A percentile compares a stretch with the other conserved stretches of the same genome.
These are phyloP conservation scores for Grapholita molesta DNA, from an alignment of 1,140 invertebrate species.

Conservation along the genomic window DNA sequence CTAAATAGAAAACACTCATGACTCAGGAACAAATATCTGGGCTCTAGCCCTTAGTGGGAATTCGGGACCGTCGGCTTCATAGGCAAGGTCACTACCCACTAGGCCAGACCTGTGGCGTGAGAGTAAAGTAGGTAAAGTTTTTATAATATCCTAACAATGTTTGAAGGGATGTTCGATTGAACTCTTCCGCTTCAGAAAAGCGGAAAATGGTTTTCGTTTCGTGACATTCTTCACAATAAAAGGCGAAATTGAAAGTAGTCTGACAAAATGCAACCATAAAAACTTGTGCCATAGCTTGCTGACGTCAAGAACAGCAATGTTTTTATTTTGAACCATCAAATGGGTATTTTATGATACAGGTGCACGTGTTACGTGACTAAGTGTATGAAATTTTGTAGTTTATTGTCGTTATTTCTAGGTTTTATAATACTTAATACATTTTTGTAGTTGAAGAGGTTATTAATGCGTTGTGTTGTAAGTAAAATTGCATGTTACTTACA, in stretches of 20 bases:
- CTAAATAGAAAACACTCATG: too few relatives aligned
- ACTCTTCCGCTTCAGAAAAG: conserved; percentile 7
- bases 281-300: not conserved
- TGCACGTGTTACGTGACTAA: not conserved
- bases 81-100: too few relatives aligned
- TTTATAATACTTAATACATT: too few relatives aligned
- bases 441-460: too few relatives aligned
- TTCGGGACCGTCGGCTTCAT: not conserved
- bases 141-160: not conserved
- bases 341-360: not conserved
- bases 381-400: not conserved
- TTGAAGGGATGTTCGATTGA: not conserved
- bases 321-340: not conserved
- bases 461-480: too few relatives aligned
- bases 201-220: conserved; percentile 15
- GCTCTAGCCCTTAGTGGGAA: too few relatives aligned
- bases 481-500: too few relatives aligned
- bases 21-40: too few relatives aligned
- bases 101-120: too few relatives aligned
- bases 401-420: too few relatives aligned
- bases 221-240: conserved; percentile 3
- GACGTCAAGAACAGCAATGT: not conserved
- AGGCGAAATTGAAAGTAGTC: not conserved
- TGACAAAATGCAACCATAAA: conserved; percentile 1
- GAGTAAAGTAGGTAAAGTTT: not conserved